Conservation (phyloP, 2,797 vertebrate species). For the Pangasius macronema region DNA sequence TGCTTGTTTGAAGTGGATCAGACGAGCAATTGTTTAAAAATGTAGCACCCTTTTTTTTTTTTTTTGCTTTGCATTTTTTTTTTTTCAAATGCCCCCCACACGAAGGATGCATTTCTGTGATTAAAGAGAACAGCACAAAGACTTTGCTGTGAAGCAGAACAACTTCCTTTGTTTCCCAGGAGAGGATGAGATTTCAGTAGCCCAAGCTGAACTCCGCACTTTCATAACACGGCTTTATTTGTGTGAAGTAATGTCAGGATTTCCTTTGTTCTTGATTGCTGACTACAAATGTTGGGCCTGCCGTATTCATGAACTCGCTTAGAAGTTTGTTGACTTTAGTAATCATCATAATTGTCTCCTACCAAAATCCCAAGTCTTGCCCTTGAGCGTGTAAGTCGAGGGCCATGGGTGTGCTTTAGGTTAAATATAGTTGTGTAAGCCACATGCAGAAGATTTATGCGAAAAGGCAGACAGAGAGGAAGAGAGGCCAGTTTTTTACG, state of each 20-base stretch:
- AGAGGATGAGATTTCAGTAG: slow-evolving; percentile 28
- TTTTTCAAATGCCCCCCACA: slow-evolving; percentile 4
- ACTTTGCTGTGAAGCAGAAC: slow-evolving; percentile 36
- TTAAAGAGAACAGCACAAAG: slow-evolving; percentile 27
- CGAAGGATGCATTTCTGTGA: slow-evolving; percentile 26
- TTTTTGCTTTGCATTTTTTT: slow-evolving; percentile 18
- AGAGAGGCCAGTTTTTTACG: not conserved
- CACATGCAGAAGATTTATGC: not conserved
- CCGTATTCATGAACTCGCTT: not conserved
- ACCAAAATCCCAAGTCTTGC: not conserved
- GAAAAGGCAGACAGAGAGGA: not conserved
- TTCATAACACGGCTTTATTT: slow-evolving; percentile 13
- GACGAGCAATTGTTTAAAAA: slow-evolving; percentile 28
- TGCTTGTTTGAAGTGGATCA: slow-evolving; percentile 10
- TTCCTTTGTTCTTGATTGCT: slow-evolving; percentile 30
- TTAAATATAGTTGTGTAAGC: not conserved
- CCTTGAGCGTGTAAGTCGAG: not conserved
- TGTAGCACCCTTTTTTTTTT: not conserved
- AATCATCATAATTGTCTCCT: not conserved
- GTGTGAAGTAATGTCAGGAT: slow-evolving; percentile 11
- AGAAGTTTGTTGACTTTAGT: not conserved
- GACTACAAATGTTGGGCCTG: not conserved
- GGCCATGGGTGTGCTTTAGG: not conserved
- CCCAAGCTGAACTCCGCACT: slow-evolving; percentile 5
- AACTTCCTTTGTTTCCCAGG: slow-evolving; percentile 37